Evolutionary conservation across 2,113 vertebrate species (phyloP).

Genomic region (Dasyornis broadbenti): DNA sequence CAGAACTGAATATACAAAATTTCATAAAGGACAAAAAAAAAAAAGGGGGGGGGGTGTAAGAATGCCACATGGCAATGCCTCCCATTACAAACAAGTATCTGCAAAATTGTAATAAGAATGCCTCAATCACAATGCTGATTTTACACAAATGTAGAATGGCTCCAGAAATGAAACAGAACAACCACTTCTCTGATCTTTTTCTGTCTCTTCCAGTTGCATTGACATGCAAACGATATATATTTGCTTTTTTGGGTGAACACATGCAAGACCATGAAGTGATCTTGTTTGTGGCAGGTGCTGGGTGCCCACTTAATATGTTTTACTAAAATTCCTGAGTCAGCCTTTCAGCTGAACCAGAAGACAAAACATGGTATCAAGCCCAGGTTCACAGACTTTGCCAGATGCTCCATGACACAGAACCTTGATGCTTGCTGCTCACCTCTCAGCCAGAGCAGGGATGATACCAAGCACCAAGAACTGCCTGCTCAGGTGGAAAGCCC

Average conservation of each 20-base stretch:
- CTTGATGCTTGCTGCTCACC: neutral
- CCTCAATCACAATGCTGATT: neutral
- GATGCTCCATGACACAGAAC: neutral
- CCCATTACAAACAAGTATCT: neutral
- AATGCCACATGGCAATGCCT: neutral
- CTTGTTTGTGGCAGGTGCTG: neutral
- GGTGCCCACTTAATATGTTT: neutral
- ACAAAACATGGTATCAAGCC: neutral
- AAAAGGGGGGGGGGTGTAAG: fast-evolving
- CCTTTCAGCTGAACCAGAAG: neutral
- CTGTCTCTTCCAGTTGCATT: neutral
- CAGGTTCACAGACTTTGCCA: neutral
- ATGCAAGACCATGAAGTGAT: neutral
- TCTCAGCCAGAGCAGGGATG: neutral
- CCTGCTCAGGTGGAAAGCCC: neutral
- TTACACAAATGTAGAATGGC: neutral
- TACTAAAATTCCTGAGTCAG: neutral
- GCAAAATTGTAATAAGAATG: neutral
- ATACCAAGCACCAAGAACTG: fast-evolving
- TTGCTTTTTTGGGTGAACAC: neutral
- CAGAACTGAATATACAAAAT: neutral
- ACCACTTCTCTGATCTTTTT: neutral
- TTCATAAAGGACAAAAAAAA: neutral
- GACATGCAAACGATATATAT: neutral
- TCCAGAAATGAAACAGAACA: neutral